Evolutionary conservation across 2,113 vertebrate species (phyloP).

Genomic region (Onychorhynchus coronatus): DNA sequence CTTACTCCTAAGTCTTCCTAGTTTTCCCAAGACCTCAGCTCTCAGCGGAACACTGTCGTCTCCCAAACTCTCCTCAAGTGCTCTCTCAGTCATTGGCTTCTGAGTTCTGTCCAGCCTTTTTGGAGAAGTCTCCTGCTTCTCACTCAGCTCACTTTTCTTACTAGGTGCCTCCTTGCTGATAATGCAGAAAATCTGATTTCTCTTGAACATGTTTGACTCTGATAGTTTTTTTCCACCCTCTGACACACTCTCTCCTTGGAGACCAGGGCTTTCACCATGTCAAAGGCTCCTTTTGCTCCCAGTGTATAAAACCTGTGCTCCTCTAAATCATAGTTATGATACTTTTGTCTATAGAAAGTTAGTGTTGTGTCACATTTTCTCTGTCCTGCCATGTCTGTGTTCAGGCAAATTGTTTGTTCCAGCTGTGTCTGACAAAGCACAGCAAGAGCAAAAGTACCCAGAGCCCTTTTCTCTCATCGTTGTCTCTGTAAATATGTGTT

Average conservation of each 20-base stretch:
- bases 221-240: not conserved
- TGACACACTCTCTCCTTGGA: not conserved
- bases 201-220: not conserved
- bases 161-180: not conserved
- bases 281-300: not conserved
- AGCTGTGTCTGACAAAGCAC: not conserved
- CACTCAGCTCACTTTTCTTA: not conserved
- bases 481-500: not conserved
- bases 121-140: not conserved
- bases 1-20: rapidly evolving
- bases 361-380: not conserved
- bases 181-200: not conserved
- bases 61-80: not conserved
- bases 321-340: not conserved
- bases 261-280: not conserved
- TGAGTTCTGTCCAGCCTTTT: not conserved
- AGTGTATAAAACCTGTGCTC: rapidly evolving
- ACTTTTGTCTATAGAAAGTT: not conserved
- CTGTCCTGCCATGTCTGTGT: rapidly evolving
- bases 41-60: not conserved
- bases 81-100: not conserved
- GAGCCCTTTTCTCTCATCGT: not conserved
- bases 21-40: not conserved
- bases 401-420: not conserved
- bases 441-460: not conserved